Conservation (phyloP, 2,888 invertebrate genomes). For the Chironomus tentans region DNA sequence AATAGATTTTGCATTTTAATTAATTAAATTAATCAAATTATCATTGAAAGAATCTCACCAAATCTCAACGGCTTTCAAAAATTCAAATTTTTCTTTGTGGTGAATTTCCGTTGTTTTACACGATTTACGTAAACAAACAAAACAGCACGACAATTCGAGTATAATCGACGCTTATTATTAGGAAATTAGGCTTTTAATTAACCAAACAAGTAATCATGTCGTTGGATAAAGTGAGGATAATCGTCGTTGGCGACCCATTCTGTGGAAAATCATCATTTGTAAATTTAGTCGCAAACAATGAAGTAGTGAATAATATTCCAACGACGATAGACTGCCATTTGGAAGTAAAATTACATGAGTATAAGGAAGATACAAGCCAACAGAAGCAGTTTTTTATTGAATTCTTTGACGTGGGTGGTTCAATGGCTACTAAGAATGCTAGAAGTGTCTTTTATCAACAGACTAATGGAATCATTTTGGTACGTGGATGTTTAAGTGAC, state of each 20-base stretch:
- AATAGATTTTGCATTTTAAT: too few species aligned
- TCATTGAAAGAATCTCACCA: too few species aligned
- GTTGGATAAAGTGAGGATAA: conserved; percentile 81
- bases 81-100: too few species aligned
- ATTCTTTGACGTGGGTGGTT: conserved; percentile 96
- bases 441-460: conserved; percentile 87
- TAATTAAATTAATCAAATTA: too few species aligned
- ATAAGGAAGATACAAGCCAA: conserved; percentile 84
- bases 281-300: conserved; percentile 80
- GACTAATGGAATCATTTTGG: conserved; percentile 78
- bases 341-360: conserved; percentile 91
- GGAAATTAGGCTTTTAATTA: conserved; percentile 44
- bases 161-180: too few species aligned
- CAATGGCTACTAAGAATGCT: conserved; percentile 65
- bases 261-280: conserved; percentile 96
- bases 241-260: conserved; percentile 88
- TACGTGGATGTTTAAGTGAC: too few species aligned
- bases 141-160: too few species aligned
- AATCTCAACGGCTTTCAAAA: too few species aligned
- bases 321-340: conserved; percentile 90
- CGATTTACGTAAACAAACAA: too few species aligned
- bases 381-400: conserved; percentile 90
- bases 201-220: conserved; percentile 44
- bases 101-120: too few species aligned
- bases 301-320: conserved; percentile 59